These are phyloP conservation scores for Busseola fusca DNA, from an alignment of 2,888 invertebrate genomes.

Conservation along the genomic window DNA sequence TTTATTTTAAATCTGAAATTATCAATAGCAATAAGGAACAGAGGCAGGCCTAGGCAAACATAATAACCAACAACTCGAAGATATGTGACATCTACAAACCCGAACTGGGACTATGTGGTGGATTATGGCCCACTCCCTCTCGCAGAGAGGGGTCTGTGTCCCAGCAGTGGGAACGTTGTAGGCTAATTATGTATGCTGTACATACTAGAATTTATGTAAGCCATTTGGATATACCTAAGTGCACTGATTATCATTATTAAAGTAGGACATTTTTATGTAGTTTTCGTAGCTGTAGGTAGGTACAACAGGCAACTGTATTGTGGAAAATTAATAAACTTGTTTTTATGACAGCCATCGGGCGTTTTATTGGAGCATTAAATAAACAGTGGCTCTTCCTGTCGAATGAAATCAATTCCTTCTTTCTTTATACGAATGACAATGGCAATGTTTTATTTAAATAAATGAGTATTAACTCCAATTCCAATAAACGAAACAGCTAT, in stretches of 20 bases:
- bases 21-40: background rate
- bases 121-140: too few species aligned
- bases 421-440: background rate
- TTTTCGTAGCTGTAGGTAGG: background rate
- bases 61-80: too few species aligned
- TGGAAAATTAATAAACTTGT: constrained; percentile 50
- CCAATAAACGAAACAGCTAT: constrained; percentile 14
- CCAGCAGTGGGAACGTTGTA: too few species aligned
- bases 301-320: constrained; percentile 32
- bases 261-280: constrained; percentile 5
- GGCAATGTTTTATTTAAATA: constrained; percentile 15
- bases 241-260: background rate
- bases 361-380: constrained; percentile 62
- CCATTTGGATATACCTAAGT: background rate
- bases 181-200: too few species aligned
- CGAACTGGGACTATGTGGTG: too few species aligned
- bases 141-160: too few species aligned
- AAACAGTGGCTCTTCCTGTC: constrained; percentile 47
- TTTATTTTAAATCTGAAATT: background rate
- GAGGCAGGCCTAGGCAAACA: too few species aligned
- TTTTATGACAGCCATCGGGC: constrained; percentile 58
- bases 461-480: constrained; percentile 32
- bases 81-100: too few species aligned
- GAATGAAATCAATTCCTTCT: constrained; percentile 54
- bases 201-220: background rate